phyloP scores from a whole-genome alignment of 2,113 vertebrate species.

The Chaetorhynchus papuensis region DNA sequence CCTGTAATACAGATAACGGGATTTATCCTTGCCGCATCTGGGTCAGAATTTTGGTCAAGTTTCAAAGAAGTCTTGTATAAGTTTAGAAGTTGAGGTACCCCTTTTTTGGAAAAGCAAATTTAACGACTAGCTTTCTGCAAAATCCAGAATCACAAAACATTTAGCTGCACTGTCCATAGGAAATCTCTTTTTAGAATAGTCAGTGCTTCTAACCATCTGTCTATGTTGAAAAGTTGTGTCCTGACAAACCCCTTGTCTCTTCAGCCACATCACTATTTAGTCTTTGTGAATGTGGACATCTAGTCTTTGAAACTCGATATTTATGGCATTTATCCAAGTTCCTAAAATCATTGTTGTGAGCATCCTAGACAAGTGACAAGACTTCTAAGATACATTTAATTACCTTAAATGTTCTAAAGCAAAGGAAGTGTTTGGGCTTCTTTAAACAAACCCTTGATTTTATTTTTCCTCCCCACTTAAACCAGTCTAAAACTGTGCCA shows the following conservation, averaged over 20 bases:
- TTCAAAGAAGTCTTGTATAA: background rate
- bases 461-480: background rate
- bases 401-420: background rate
- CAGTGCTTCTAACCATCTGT: background rate
- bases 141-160: background rate
- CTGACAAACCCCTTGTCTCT: background rate
- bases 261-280: background rate
- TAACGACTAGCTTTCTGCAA: background rate
- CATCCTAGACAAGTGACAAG: background rate
- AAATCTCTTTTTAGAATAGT: background rate
- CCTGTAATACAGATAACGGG: background rate
- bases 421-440: background rate
- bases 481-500: background rate
- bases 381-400: background rate
- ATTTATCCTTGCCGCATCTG: background rate
- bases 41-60: background rate
- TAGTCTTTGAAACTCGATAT: background rate
- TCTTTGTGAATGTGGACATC: background rate
- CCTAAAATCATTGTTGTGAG: background rate
- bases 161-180: background rate
- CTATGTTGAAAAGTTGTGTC: background rate
- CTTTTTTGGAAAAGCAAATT: background rate
- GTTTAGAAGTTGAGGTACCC: background rate
- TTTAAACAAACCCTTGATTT: background rate
- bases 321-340: background rate